Percentiles rank a stretch among this genome's conserved stretches.
Conservation (phyloP, 2,113 vertebrate genomes). For the Brachirus orientalis region DNA sequence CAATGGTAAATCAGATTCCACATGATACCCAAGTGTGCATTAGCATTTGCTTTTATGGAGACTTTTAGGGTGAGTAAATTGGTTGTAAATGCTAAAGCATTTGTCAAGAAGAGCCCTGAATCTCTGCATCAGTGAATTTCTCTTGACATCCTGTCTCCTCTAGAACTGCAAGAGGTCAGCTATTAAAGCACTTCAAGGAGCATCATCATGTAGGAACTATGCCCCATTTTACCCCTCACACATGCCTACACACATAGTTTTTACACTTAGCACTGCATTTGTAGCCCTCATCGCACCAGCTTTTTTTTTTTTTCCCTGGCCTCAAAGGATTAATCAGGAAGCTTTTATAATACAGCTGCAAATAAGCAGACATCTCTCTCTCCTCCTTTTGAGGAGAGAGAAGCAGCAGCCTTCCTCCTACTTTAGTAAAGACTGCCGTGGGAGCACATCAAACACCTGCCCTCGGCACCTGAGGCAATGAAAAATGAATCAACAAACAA, state of each 20-base stretch:
- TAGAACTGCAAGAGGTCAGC: conserved; percentile 27
- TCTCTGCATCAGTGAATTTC: conserved; percentile 14
- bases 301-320: conserved; percentile 14
- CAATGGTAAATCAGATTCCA: too few relatives aligned
- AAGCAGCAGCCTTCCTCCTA: conserved; percentile 41
- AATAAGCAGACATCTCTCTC: conserved; percentile 56
- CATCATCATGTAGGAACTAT: conserved; percentile 6
- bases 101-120: neutral
- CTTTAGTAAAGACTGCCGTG: conserved; percentile 52
- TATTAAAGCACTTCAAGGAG: conserved; percentile 1
- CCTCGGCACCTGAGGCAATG: conserved; percentile 67
- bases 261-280: conserved; percentile 5
- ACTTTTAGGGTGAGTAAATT: neutral
- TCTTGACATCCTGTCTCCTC: conserved; percentile 22
- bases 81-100: neutral
- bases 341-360: conserved; percentile 45
- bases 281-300: conserved; percentile 13
- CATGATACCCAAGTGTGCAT: too few relatives aligned
- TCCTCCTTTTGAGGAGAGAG: conserved; percentile 71
- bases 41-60: neutral
- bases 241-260: conserved; percentile 7
- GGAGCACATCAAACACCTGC: conserved; percentile 75
- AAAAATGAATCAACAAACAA: conserved; percentile 78
- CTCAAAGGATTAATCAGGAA: conserved; percentile 60
- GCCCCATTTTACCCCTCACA: conserved; percentile 10